Conservation (phyloP, 1,140 invertebrate genomes). For the Vollenhovia emeryi region DNA sequence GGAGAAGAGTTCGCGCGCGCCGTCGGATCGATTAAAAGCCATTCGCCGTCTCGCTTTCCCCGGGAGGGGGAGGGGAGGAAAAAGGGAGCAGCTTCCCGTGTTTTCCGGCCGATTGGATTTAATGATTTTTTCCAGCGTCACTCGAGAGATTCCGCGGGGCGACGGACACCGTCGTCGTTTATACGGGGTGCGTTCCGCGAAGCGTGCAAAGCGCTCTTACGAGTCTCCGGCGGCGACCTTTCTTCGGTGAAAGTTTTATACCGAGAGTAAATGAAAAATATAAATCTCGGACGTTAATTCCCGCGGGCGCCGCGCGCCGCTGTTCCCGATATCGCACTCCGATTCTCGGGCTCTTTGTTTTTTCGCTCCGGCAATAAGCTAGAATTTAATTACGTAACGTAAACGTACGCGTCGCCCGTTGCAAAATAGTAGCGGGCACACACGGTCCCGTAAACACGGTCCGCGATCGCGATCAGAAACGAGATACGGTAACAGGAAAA, state of each 20-base stretch:
- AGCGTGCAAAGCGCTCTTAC: constrained; percentile 25
- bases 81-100: constrained; percentile 13
- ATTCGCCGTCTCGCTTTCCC: constrained; percentile 39
- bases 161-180: constrained; percentile 11
- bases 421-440: not conserved
- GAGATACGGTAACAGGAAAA: not conserved
- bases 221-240: constrained; percentile 9
- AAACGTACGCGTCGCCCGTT: not conserved
- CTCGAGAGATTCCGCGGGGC: constrained; percentile 39
- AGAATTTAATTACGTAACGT: not conserved
- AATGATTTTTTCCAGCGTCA: constrained; percentile 39
- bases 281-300: not conserved
- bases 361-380: not conserved
- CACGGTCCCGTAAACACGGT: not conserved
- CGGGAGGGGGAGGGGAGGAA: not conserved
- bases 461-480: not conserved
- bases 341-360: not conserved
- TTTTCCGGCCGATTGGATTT: constrained; percentile 55
- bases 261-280: constrained; percentile 21
- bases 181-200: constrained; percentile 27
- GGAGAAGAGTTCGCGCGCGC: constrained; percentile 10
- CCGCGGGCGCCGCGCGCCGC: not conserved
- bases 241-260: constrained; percentile 33
- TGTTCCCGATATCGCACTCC: not conserved
- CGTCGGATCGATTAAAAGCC: constrained; percentile 41